Percentiles rank a stretch among this genome's conserved stretches.
These are phyloP conservation scores for Chinchilla lanigera DNA, from an alignment of 2,113 vertebrate genomes.

Conservation along the genomic window DNA sequence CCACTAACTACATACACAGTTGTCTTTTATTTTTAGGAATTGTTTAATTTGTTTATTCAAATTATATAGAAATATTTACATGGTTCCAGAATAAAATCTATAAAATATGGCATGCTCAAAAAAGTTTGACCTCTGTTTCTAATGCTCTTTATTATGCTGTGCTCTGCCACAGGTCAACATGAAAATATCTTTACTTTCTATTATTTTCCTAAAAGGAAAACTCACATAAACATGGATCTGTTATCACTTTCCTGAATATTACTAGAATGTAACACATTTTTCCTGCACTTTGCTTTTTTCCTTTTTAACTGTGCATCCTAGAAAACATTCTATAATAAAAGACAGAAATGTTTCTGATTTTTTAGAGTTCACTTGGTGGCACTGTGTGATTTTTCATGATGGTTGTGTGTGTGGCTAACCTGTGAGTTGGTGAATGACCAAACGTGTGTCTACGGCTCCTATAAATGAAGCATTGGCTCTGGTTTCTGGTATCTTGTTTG, in stretches of 20 bases:
- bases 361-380: not conserved
- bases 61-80: not conserved
- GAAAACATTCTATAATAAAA: not conserved
- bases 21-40: not conserved
- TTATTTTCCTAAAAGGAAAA: not conserved
- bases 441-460: rapidly evolving
- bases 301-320: not conserved
- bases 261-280: not conserved
- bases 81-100: not conserved
- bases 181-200: not conserved
- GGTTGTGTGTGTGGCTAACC: not conserved
- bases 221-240: not conserved
- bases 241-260: not conserved
- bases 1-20: not conserved
- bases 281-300: not conserved
- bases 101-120: not conserved
- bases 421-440: not conserved
- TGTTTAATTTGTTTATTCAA: not conserved
- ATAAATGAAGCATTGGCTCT: too few relatives aligned
- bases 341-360: not conserved
- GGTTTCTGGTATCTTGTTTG: not conserved
- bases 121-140: not conserved
- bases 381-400: not conserved
- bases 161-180: not conserved
- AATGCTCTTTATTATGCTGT: not conserved